Conservation (phyloP, 1,140 invertebrate genomes). For the Lepeophtheirus salmonis region DNA sequence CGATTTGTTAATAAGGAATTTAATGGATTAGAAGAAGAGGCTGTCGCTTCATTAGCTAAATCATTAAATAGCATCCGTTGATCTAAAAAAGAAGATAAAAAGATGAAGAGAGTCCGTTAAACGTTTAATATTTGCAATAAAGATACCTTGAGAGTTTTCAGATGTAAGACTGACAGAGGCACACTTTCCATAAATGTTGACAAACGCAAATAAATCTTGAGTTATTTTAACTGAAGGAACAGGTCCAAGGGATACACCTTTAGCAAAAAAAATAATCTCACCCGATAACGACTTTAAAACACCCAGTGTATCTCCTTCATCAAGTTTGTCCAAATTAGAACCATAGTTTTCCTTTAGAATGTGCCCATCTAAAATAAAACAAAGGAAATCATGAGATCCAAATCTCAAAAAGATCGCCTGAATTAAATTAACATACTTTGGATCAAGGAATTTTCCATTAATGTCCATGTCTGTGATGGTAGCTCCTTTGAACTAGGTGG, state of each 20-base stretch:
- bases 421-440: neutral
- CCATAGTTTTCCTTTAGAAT: slow-evolving; percentile 62
- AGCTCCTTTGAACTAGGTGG: slow-evolving; percentile 32
- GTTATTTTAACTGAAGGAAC: neutral
- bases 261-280: slow-evolving; percentile 70
- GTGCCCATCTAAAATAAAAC: slow-evolving; percentile 43
- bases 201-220: slow-evolving; percentile 52
- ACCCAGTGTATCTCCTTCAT: slow-evolving; percentile 63
- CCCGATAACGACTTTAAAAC: slow-evolving; percentile 53
- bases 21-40: neutral
- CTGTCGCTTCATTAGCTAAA: slow-evolving; percentile 9
- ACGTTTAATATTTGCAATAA: neutral
- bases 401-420: neutral
- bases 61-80: slow-evolving; percentile 7
- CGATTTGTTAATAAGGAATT: neutral
- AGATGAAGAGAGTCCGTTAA: neutral
- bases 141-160: slow-evolving; percentile 14
- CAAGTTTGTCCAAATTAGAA: slow-evolving; percentile 54
- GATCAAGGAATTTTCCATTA: neutral
- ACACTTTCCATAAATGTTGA: slow-evolving; percentile 82
- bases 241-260: slow-evolving; percentile 45
- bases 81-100: slow-evolving; percentile 4
- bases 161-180: slow-evolving; percentile 47
- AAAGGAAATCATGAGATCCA: neutral
- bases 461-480: neutral